Percentiles rank a stretch among this genome's conserved stretches.
phyloP scores from a whole-genome alignment of 2,797 vertebrate genomes.

The Thunnus albacares region DNA sequence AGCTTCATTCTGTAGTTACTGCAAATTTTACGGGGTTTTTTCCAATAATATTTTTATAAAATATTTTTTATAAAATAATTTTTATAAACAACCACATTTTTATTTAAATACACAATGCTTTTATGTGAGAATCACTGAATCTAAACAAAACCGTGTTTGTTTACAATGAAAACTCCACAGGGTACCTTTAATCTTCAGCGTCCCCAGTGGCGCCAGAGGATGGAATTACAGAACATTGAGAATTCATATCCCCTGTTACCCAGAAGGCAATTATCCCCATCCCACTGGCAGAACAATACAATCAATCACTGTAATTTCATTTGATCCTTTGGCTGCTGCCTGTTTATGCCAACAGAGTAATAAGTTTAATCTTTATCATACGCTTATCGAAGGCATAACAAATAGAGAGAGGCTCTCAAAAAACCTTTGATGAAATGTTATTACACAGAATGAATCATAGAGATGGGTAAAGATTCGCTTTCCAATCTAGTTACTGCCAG shows the following conservation, averaged over 20 bases:
- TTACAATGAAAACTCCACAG: constrained; percentile 81
- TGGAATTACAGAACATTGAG: constrained; percentile 85
- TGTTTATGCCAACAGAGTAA: constrained; percentile 87
- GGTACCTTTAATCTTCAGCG: constrained; percentile 81
- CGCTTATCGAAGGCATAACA: constrained; percentile 85
- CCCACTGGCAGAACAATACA: constrained; percentile 87
- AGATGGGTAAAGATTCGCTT: constrained; percentile 84
- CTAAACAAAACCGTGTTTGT: constrained; percentile 76
- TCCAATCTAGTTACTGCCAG: constrained; percentile 85
- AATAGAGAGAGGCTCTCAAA: constrained; percentile 82
- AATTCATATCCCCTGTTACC: constrained; percentile 86
- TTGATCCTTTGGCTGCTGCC: constrained; percentile 86
- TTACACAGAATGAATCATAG: constrained; percentile 86
- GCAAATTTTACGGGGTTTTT: neutral
- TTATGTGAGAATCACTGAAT: constrained; percentile 59
- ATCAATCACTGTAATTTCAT: constrained; percentile 89
- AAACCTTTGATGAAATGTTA: constrained; percentile 88
- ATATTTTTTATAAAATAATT: neutral
- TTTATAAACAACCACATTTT: no score
- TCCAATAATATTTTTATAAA: no score
- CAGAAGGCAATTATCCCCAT: constrained; percentile 85
- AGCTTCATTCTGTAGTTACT: neutral
- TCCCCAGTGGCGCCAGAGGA: constrained; percentile 82
- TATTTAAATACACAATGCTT: constrained; percentile 18
- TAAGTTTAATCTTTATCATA: constrained; percentile 89